Evolutionary conservation across 2,888 invertebrate species (phyloP).

Genomic region (Temnothorax ravouxi): DNA sequence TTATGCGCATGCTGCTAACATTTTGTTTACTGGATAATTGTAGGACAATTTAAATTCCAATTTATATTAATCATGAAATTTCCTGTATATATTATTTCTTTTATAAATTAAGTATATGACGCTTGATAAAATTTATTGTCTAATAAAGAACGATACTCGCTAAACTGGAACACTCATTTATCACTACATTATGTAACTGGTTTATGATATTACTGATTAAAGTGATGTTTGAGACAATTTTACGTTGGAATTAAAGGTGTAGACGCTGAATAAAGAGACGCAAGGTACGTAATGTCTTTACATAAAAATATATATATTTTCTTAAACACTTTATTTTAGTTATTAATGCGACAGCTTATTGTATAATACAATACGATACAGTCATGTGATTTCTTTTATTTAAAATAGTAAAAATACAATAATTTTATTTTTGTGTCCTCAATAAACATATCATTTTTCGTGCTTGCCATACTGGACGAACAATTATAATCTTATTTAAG

Average conservation of each 20-base stretch:
- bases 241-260: not conserved
- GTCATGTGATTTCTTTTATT: not conserved
- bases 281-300: slow-evolving; percentile 53
- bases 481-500: not conserved
- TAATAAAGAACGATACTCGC: not conserved
- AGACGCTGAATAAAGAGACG: not conserved
- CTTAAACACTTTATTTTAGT: slow-evolving; percentile 59
- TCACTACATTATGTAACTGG: not conserved
- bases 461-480: not conserved
- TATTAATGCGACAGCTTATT: slow-evolving; percentile 15
- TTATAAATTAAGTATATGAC: not conserved
- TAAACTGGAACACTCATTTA: not conserved
- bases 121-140: not conserved
- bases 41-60: not conserved
- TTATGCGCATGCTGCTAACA: too few species aligned
- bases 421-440: slow-evolving; percentile 26
- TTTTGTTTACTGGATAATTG: not conserved
- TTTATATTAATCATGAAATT: not conserved
- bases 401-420: slow-evolving; percentile 7
- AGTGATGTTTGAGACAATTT: not conserved
- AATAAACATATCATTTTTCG: not conserved
- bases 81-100: not conserved
- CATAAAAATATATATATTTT: slow-evolving; percentile 72
- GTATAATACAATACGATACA: slow-evolving; percentile 32
- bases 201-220: not conserved